Percentiles rank a stretch among this genome's conserved stretches.
Conservation (phyloP, 2,888 invertebrate genomes). For the Aradus depressus region DNA sequence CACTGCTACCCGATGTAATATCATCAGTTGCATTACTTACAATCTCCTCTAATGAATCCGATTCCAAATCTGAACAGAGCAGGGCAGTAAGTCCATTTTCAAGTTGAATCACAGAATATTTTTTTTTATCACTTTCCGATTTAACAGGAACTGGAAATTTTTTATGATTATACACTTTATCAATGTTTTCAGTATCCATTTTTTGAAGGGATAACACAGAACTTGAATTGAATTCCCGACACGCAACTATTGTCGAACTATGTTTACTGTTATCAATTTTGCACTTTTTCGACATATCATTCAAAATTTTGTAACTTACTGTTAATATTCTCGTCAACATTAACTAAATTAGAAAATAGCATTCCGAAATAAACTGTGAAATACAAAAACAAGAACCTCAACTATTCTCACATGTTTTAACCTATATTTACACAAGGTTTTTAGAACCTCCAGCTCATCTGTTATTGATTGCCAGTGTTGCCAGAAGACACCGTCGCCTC, state of each 20-base stretch:
- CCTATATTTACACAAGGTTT: too few species aligned
- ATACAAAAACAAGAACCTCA: too few species aligned
- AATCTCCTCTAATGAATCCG: slow-evolving; percentile 23
- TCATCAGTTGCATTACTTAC: slow-evolving; percentile 13
- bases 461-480: too few species aligned
- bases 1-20: neutral
- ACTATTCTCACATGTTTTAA: too few species aligned
- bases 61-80: slow-evolving; percentile 29
- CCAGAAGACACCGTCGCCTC: too few species aligned
- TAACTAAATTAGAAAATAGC: too few species aligned
- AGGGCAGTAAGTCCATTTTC: slow-evolving; percentile 30
- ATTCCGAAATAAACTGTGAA: too few species aligned
- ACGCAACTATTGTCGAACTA: neutral
- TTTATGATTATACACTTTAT: neutral
- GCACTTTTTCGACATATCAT: slow-evolving; percentile 15
- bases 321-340: neutral
- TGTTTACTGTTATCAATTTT: slow-evolving; percentile 7
- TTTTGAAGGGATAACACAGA: neutral
- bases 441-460: too few species aligned
- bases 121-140: slow-evolving; percentile 64
- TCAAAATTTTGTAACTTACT: neutral
- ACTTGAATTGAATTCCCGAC: neutral
- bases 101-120: slow-evolving; percentile 41
- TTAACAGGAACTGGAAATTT: slow-evolving; percentile 45
- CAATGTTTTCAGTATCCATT: neutral